Evolutionary conservation across 2,888 invertebrate genomes (phyloP), one percentile per base, ranked within the genome.

Genomic region (Synanthedon andrenaeformis): DNA sequence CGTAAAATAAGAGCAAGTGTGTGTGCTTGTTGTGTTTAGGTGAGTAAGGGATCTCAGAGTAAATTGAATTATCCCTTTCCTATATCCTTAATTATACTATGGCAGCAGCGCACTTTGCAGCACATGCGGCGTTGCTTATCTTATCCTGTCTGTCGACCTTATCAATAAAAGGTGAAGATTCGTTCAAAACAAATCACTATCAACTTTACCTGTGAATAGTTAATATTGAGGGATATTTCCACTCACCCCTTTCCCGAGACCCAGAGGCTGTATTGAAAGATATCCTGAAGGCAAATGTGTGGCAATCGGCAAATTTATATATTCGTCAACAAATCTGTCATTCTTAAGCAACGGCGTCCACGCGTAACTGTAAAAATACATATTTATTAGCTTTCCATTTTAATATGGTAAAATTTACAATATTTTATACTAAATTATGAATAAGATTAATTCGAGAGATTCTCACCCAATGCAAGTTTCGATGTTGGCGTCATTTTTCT

Each of bases 241-340:
- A 41, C 90, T 91, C 89, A 95, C 96, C 82, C 96, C 97, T 91
- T 93, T 96, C 54, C 96, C 96, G 55, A 96, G 89, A 41, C 97
- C 97, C 53, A 97, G 90, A 1, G 96, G 95, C 72, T 96, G 95
- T 67, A 96, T 94, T 11, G 95, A 91, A 51, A 98, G 89, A 81
- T 99, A 99, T 49, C 96, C 96, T 4, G 94, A 89, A 0, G 98
- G 97, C 57, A 98, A 89, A 72, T 94, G 92, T 10, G 94, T 92
- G 0, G 98, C 96, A 48, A 99, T 96, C 0, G 97, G 93, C 61
- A 98, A 86, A 59, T 89, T 89, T 64, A 96, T 93, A 60, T 94
- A 91, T 67, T 97, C 97, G 53, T 95, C 92, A 55, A 93, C 91
- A 59, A 97, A 88, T 76, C 94, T 95, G 66, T 95, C 96, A 58